Evolutionary conservation across 2,113 vertebrate species (phyloP), one percentile per base, ranked within the genome.

Genomic region (Pterocles orientalis): DNA sequence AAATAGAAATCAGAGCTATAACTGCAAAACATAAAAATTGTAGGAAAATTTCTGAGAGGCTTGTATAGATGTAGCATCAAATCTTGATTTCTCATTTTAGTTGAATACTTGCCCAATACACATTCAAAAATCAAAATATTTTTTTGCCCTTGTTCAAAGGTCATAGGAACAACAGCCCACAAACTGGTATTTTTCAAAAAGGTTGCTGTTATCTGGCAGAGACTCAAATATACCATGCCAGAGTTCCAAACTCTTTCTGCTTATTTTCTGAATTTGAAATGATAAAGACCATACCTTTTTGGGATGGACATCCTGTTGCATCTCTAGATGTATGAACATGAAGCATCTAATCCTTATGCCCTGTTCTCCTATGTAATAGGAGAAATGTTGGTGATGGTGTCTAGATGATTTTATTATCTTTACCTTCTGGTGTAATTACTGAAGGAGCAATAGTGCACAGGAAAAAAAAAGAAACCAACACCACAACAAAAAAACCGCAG

Each of bases 101-200:
- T 94, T 88, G 12, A 50, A 29, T 26, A 76, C 14, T 72, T 92
- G n/a, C 33, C 65, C 39, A 84, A 19, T 50, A 31, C 0, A 1
- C n/a, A n/a, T 76, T 94, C 65, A 60, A 85, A 93, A 84, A 80
- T 56, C 10, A 72, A 82, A 92, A 53, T 69, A 80, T 86, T 95
- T 65, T 58, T 36, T 39, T 93, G 53, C 53, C 14, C 25, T 79
- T 71, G 33, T 65, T 82, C 47, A 73, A 61, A 82, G 51, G 11
- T 13, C 53, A 31, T 70, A 72, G 39, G 33, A 95, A 47, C 5
- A 88, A 72, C 53, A 85, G 20, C 51, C 34, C 36, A 29, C 34
- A 36, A 61, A 70, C 9, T 94, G 60, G 16, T 61, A 50, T 51
- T 85, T 84, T 90, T 92, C 68, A 57, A 33, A 79, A 43, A 34